phyloP scores from a whole-genome alignment of 2,797 vertebrate species.

The Pipistrellus nathusii region DNA sequence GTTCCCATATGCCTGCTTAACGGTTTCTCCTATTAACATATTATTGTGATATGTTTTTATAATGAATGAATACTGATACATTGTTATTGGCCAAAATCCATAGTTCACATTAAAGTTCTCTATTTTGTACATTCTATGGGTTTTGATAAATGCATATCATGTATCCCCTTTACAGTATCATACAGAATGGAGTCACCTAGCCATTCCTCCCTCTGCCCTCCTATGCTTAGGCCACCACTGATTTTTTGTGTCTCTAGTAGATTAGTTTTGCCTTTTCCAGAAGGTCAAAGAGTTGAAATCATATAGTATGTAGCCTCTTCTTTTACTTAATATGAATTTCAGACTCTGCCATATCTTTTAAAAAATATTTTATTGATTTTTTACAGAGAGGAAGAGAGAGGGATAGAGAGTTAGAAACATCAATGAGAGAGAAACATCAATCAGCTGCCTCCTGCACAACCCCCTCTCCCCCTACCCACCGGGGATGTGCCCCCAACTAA shows the following conservation, averaged over 20 bases:
- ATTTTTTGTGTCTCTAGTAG: neutral
- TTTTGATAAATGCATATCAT: neutral
- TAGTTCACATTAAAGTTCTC: neutral
- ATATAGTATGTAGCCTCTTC: neutral
- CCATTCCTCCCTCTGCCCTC: neutral
- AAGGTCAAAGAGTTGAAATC: neutral
- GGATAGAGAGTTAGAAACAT: too few relatives aligned
- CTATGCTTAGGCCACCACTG: neutral
- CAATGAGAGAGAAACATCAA: too few relatives aligned
- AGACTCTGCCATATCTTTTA: neutral
- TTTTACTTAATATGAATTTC: neutral
- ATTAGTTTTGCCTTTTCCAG: neutral
- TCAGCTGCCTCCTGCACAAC: too few relatives aligned
- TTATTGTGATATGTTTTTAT: neutral
- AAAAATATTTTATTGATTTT: too few relatives aligned
- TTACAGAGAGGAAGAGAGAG: too few relatives aligned
- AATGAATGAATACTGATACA: neutral
- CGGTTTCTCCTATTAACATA: neutral
- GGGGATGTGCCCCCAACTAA: too few relatives aligned
- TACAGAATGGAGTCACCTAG: neutral
- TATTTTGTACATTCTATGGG: neutral
- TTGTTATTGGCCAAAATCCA: neutral
- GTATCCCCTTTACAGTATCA: neutral
- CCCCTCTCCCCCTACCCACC: too few relatives aligned
- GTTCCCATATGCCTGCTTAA: neutral